Evolutionary conservation across 2,113 vertebrate genomes (phyloP), one percentile per base, ranked within the genome.

Genomic region (Bubo scandiacus): DNA sequence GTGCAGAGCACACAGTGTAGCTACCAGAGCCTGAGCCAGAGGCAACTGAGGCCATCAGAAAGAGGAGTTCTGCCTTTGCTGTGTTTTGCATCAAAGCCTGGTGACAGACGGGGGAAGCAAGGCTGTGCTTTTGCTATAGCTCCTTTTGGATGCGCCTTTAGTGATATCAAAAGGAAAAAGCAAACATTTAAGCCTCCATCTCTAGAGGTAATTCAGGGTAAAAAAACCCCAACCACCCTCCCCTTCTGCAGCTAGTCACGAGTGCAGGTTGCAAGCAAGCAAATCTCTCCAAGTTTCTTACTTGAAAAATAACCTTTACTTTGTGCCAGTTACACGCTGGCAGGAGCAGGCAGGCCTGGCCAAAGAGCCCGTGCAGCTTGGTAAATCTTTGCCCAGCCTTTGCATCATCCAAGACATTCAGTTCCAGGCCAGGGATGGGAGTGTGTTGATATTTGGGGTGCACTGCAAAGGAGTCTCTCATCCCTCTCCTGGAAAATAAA

Each of bases 61-160:
- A 58, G 66, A 77, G 54, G 12, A 25, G 16, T 0, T n/a, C 22
- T 54, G 80, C 88, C 57, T 23, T 32, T 7, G 4, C 22, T 5
- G 5, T 59, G 77, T 11, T 29, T 45, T 5, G 22, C 8, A 5
- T 5, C 59, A 15, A 0, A 22, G 61, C 29, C 34, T 0, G 0
- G 66, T 79, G 29, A 13, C 9, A 6, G 25, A 4, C 0, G 1
- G 54, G 27, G 23, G 30, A 38, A 45, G 36, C 57, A 21, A 20
- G 19, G 58, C 62, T 11, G 19, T 8, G 71, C 62, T 57, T 45
- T 5, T 2, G 3, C 38, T 34, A 2, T 0, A 17, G 43, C 47
- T 77, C 36, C 67, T 47, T 30, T 61, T 43, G 43, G n/a, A 23
- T 0, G 6, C 52, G 9, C 18, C 57, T 14, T 22, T 22, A 2